Conservation (phyloP, 2,113 vertebrate genomes). For the Hippocampus zosterae region DNA sequence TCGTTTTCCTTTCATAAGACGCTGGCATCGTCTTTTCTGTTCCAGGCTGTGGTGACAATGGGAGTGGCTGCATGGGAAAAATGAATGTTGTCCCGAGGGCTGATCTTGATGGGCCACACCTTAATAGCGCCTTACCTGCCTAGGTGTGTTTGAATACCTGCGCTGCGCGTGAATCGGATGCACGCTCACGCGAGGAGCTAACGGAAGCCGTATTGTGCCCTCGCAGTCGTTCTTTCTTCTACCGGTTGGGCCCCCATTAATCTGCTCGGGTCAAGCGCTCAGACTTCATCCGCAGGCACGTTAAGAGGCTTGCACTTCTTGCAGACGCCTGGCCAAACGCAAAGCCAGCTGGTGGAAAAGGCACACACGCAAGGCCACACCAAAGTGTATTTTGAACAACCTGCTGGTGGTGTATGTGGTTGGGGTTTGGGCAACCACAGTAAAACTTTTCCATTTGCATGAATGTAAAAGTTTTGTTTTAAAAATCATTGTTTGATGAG, state of each 20-base stretch:
- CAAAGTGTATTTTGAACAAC: background rate
- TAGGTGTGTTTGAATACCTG: conserved; percentile 56
- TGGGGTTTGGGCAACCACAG: background rate
- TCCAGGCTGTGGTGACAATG: conserved; percentile 51
- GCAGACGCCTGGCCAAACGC: conserved; percentile 25
- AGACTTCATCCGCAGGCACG: conserved; percentile 44
- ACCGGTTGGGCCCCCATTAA: conserved; percentile 22
- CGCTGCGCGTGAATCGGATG: background rate
- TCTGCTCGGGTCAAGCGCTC: conserved; percentile 36
- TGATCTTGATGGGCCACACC: conserved; percentile 53
- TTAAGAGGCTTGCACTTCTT: conserved; percentile 65
- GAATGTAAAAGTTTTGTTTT: background rate
- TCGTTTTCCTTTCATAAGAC: background rate
- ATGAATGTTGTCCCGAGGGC: conserved; percentile 53
- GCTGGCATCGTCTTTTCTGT: conserved; percentile 6
- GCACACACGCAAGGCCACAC: conserved; percentile 3
- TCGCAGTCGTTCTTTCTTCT: conserved; percentile 16
- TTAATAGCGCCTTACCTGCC: conserved; percentile 53
- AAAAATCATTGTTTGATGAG: no score
- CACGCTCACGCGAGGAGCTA: background rate
- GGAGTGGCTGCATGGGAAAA: conserved; percentile 63
- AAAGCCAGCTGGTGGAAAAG: conserved; percentile 45
- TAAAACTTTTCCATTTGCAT: background rate
- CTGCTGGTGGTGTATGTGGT: background rate
- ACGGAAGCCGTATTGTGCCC: background rate